Evolutionary conservation across 2,113 vertebrate genomes (phyloP).

Genomic region (Fukomys damarensis): DNA sequence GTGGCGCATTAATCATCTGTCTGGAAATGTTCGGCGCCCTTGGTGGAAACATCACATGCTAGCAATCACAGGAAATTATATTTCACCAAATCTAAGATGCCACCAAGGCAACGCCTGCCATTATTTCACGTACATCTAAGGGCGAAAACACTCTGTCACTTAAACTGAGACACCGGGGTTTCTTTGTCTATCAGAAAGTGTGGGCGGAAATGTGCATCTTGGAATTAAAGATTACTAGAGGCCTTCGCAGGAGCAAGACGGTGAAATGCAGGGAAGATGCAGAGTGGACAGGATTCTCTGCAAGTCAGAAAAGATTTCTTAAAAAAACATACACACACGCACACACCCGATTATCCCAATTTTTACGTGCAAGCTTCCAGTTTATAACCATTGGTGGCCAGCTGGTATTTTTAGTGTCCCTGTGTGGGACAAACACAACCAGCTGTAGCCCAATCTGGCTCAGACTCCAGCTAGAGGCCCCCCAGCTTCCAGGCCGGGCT

Average conservation of each 20-base stretch:
- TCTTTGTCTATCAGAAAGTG: background rate
- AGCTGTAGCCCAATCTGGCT: background rate
- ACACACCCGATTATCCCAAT: background rate
- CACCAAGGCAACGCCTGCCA: background rate
- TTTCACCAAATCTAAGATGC: background rate
- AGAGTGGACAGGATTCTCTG: background rate
- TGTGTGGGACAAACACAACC: background rate
- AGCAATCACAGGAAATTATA: background rate
- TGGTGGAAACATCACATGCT: background rate
- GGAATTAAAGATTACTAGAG: background rate
- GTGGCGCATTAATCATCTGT: background rate
- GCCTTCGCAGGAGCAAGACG: background rate
- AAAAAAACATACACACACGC: no score
- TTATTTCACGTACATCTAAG: background rate
- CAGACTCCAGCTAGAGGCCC: background rate
- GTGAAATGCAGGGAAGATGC: fast-evolving
- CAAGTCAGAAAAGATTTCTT: background rate
- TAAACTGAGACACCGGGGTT: background rate
- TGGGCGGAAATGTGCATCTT: background rate
- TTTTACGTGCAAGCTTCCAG: background rate
- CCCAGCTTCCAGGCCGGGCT: background rate
- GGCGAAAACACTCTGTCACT: background rate
- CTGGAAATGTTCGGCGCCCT: background rate
- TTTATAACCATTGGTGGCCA: background rate
- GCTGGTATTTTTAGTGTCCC: background rate